These are phyloP conservation scores for Leptodirus hochenwartii DNA, from an alignment of 2,888 invertebrate species.

Conservation along the genomic window DNA sequence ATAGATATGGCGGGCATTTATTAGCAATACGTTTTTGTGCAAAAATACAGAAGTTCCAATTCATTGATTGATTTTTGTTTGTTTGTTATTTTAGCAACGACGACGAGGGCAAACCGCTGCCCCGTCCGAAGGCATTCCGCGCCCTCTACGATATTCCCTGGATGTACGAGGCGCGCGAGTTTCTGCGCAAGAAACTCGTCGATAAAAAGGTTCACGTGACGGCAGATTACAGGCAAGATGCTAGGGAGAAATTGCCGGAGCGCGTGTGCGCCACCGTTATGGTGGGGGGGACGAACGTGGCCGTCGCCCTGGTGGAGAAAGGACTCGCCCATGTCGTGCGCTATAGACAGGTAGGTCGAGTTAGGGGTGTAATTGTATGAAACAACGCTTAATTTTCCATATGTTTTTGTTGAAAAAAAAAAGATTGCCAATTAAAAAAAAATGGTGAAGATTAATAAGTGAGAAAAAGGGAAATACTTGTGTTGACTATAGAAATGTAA, in stretches of 20 bases:
- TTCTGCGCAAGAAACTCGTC: constrained; percentile 83
- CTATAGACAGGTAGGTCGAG: constrained; percentile 78
- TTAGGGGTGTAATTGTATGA: no score
- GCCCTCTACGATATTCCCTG: constrained; percentile 96
- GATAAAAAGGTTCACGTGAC: constrained; percentile 86
- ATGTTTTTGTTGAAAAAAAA: no score
- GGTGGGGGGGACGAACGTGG: constrained; percentile 73
- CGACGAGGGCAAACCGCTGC: constrained; percentile 48
- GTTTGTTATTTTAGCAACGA: no score
- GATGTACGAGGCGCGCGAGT: constrained; percentile 98
- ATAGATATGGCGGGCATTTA: no score
- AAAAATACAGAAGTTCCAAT: no score
- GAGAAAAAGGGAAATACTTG: no score
- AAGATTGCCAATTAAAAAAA: no score
- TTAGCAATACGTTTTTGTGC: no score
- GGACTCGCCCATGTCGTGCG: constrained; percentile 86
- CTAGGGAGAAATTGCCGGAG: constrained; percentile 84
- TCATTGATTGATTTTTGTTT: no score
- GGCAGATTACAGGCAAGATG: constrained; percentile 93
- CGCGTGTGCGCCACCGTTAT: constrained; percentile 88
- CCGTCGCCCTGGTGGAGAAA: constrained; percentile 81
- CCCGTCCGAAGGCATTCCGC: constrained; percentile 57
- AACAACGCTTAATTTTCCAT: no score
- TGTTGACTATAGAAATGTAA: no score
- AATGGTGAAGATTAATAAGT: no score